These are phyloP conservation scores for Echiichthys vipera DNA, from an alignment of 2,797 vertebrate genomes.

Conservation along the genomic window DNA sequence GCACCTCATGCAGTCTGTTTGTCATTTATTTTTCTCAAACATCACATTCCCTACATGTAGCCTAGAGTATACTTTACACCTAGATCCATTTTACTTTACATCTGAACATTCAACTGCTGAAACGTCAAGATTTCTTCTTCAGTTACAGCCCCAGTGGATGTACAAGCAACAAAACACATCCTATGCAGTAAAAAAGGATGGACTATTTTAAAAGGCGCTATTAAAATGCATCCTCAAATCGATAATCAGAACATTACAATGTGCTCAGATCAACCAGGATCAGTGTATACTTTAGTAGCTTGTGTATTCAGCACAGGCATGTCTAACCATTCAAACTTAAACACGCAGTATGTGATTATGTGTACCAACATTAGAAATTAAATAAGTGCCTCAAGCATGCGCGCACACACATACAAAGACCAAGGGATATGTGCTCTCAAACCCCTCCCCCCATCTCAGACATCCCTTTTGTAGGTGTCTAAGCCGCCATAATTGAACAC, in stretches of 20 bases:
- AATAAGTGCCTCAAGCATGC: conserved; percentile 28
- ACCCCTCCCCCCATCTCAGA: conserved; percentile 89
- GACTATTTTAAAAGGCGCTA: neutral
- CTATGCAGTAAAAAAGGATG: neutral
- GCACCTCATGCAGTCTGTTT: neutral
- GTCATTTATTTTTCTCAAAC: neutral
- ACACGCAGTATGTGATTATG: conserved; percentile 1
- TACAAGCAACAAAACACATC: conserved; percentile 7
- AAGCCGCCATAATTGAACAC: conserved; percentile 85
- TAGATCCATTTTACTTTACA: neutral
- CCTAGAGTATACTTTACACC: neutral
- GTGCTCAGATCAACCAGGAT: conserved; percentile 68
- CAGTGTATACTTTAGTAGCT: conserved; percentile 20
- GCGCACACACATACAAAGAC: conserved; percentile 45
- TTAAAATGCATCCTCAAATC: conserved; percentile 18
- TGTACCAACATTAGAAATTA: conserved; percentile 31
- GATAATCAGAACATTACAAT: neutral
- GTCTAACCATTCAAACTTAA: conserved; percentile 8
- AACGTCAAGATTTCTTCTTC: neutral
- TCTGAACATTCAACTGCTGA: neutral
- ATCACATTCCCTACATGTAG: too few species aligned
- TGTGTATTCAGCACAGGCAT: neutral
- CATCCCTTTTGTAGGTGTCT: conserved; percentile 86
- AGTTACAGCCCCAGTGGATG: neutral
- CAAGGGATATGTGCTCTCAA: conserved; percentile 79